Evolutionary conservation across 2,113 vertebrate species (phyloP).

Genomic region (Pseudopipra pipra): DNA sequence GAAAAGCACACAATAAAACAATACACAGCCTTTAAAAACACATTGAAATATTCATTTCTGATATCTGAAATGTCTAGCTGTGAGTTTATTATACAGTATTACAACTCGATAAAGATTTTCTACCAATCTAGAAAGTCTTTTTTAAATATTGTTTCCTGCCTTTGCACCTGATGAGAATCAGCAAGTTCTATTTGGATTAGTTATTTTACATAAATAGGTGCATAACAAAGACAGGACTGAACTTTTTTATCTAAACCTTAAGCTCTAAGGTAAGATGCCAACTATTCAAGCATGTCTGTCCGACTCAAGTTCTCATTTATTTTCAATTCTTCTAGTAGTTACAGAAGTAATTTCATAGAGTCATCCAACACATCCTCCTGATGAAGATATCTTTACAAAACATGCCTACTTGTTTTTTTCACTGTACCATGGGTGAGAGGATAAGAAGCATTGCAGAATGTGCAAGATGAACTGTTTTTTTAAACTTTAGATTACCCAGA

Average conservation of each 20-base stretch:
- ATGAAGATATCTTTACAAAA: not conserved
- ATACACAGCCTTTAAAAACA: not conserved
- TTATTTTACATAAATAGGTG: not conserved
- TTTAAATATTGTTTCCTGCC: not conserved
- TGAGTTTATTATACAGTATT: not conserved
- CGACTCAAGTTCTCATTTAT: not conserved
- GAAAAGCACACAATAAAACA: not conserved
- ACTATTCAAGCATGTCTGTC: not conserved
- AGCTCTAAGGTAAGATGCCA: not conserved
- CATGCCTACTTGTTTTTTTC: not conserved
- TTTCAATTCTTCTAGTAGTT: not conserved
- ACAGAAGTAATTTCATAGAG: not conserved
- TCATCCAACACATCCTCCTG: not conserved
- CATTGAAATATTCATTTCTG: not conserved
- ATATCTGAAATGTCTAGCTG: not conserved
- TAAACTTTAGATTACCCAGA: not conserved
- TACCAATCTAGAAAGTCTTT: not conserved
- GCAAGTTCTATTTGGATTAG: not conserved
- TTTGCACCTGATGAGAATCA: not conserved
- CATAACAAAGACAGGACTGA: not conserved
- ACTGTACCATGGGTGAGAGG: not conserved
- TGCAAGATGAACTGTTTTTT: not conserved
- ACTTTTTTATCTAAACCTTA: not conserved
- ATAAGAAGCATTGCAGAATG: not conserved
- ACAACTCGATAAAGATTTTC: not conserved